Evolutionary conservation across 2,113 vertebrate genomes (phyloP).

Genomic region (Ptyas mucosa): DNA sequence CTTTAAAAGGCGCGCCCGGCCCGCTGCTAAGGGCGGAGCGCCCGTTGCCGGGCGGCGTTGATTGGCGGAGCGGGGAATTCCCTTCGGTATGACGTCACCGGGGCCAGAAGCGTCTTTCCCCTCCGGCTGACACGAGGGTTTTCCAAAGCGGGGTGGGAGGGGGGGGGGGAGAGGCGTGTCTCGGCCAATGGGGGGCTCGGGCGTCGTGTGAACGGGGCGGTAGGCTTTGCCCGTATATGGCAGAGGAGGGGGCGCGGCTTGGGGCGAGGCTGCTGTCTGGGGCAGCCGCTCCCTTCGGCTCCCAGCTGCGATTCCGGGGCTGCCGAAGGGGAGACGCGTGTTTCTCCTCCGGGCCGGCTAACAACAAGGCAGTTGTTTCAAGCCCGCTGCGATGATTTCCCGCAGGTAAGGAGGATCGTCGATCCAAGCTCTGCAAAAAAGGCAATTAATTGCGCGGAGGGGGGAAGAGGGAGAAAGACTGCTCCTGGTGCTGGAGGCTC

Average conservation of each 20-base stretch:
- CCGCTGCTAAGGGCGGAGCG: background rate
- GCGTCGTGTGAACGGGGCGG: background rate
- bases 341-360: background rate
- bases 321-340: background rate
- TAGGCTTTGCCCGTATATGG: background rate
- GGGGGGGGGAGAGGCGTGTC: background rate
- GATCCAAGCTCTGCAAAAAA: too few relatives aligned
- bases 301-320: background rate
- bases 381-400: slow-evolving; percentile 77
- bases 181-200: background rate
- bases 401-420: slow-evolving; percentile 73
- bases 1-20: background rate
- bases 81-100: background rate
- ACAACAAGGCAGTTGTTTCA: background rate
- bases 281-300: background rate
- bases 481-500: background rate
- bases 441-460: too few relatives aligned
- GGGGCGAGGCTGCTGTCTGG: background rate
- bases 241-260: background rate
- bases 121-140: slow-evolving; percentile 7
- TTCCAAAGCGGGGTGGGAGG: background rate
- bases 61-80: slow-evolving; percentile 33
- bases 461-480: background rate
- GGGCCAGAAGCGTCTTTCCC: slow-evolving; percentile 25
- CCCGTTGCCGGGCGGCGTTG: background rate